These are phyloP conservation scores for Dromococcyx pavoninus DNA, from an alignment of 2,797 vertebrate genomes.

Conservation along the genomic window DNA sequence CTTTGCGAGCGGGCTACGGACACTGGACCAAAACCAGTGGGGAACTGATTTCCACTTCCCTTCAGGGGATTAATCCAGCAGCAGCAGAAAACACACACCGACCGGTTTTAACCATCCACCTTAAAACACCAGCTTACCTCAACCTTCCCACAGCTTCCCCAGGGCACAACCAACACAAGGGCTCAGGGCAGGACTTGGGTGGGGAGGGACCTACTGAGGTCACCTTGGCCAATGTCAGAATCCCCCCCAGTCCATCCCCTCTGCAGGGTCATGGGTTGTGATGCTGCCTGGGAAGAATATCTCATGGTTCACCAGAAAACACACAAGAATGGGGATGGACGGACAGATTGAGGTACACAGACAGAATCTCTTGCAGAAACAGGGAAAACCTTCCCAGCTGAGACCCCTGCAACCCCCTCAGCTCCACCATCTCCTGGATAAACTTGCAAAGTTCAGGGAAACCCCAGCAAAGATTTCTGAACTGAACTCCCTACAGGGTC, in stretches of 20 bases:
- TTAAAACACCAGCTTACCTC: neutral
- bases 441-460: neutral
- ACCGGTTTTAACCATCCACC: neutral
- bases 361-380: neutral
- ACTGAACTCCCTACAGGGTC: neutral
- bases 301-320: rapidly evolving
- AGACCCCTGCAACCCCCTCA: rapidly evolving
- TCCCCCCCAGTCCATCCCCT: neutral
- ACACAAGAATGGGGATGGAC: rapidly evolving
- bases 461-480: neutral
- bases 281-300: neutral
- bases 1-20: neutral
- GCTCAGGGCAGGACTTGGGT: neutral
- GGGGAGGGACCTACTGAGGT: neutral
- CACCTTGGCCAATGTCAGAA: neutral
- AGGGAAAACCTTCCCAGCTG: neutral
- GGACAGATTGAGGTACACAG: rapidly evolving
- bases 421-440: neutral
- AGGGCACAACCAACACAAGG: rapidly evolving
- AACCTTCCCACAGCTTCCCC: neutral
- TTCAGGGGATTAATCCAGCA: neutral
- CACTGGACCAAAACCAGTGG: rapidly evolving
- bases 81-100: neutral
- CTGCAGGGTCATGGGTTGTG: rapidly evolving
- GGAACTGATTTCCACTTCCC: neutral